phyloP scores from a whole-genome alignment of 2,888 invertebrate species.

The Aleiodes leptofemur region DNA sequence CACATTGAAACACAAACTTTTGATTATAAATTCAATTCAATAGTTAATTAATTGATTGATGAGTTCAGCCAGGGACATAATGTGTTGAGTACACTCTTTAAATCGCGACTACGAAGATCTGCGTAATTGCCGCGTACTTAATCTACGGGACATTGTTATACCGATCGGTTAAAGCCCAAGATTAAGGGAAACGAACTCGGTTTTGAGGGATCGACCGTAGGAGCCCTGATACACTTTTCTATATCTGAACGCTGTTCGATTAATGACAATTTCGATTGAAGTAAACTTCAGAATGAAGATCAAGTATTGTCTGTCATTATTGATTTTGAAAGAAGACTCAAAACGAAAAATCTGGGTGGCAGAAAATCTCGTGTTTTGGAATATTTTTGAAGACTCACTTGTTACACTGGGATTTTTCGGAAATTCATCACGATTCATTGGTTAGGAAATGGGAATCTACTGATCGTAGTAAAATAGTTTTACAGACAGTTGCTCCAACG shows the following conservation, averaged over 20 bases:
- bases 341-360: background rate
- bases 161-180: too few relatives aligned
- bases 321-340: background rate
- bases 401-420: background rate
- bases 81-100: too few relatives aligned
- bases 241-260: background rate
- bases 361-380: background rate
- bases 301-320: background rate
- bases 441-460: background rate
- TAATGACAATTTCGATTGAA: background rate
- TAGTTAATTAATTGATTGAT: too few relatives aligned
- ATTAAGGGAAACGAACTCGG: too few relatives aligned
- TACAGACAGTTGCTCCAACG: background rate
- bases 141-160: too few relatives aligned
- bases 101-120: too few relatives aligned
- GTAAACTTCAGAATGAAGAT: conserved; percentile 10
- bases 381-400: background rate
- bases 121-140: too few relatives aligned
- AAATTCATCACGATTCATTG: background rate
- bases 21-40: too few relatives aligned
- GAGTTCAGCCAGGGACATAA: too few relatives aligned
- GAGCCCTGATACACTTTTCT: too few relatives aligned
- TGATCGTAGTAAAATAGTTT: background rate
- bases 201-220: too few relatives aligned
- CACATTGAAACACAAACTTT: too few relatives aligned